Conservation (phyloP, 2,888 invertebrate species). For the Drosophila tripunctata region DNA sequence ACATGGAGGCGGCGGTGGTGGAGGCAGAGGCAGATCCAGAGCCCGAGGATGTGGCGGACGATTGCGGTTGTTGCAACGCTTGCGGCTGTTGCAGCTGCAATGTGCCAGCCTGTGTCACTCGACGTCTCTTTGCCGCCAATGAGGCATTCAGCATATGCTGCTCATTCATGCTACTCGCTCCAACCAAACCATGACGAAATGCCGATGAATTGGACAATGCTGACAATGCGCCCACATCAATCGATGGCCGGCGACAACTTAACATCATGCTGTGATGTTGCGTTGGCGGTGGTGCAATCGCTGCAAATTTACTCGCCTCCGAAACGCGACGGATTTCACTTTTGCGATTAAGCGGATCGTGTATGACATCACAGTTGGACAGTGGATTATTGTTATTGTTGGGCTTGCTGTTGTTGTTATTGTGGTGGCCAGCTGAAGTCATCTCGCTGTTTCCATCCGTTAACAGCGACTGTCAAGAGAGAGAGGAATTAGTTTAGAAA, state of each 20-base stretch:
- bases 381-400: slow-evolving; percentile 62
- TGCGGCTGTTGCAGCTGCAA: slow-evolving; percentile 51
- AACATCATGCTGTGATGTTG: slow-evolving; percentile 76
- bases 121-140: slow-evolving; percentile 85
- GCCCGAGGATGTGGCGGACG: slow-evolving; percentile 13
- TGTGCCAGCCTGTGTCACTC: slow-evolving; percentile 82
- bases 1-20: too few relatives aligned
- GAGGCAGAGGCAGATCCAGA: too few relatives aligned
- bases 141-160: slow-evolving; percentile 69
- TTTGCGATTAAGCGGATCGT: slow-evolving; percentile 82
- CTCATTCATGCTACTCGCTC: slow-evolving; percentile 70
- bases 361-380: slow-evolving; percentile 84
- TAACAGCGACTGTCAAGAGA: slow-evolving; percentile 56
- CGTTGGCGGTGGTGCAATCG: slow-evolving; percentile 62
- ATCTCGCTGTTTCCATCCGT: slow-evolving; percentile 48
- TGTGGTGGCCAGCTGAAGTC: slow-evolving; percentile 44
- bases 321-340: slow-evolving; percentile 86
- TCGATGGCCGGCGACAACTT: slow-evolving; percentile 85
- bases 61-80: slow-evolving; percentile 44
- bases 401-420: slow-evolving; percentile 60
- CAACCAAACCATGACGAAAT: slow-evolving; percentile 74
- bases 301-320: slow-evolving; percentile 80
- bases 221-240: slow-evolving; percentile 84
- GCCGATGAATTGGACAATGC: slow-evolving; percentile 63
- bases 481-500: neutral